Evolutionary conservation across 1,140 invertebrate genomes (phyloP), one percentile per base, ranked within the genome.

Genomic region (Drosophila melanica): DNA sequence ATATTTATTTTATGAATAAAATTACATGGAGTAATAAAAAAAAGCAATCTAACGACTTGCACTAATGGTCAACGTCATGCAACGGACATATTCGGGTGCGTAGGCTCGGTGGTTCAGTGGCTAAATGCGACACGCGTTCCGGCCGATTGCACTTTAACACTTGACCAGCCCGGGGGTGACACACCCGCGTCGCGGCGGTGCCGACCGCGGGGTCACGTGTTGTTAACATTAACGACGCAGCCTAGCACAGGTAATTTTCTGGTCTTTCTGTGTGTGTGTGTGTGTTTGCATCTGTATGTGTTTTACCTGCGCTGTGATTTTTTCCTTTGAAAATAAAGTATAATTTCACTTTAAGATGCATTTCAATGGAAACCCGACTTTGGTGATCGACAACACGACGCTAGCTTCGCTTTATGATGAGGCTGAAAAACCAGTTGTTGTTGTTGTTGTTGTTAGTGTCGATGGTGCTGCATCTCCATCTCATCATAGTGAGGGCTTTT

Each of bases 91-190:
- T 53, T 39, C 62, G 53, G 63, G 39, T 82, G 82, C 67, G 72
- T 76, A 60, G 77, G 69, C 64, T 50, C 54, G 39, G 5, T 54
- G 23, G 20, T 53, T 41, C 37, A 39, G 42, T 44, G 27, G 30
- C 30, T 53, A 35, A 60, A 73, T 73, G 57, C 73, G 53, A 66
- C 65, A 76, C 66, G 48, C 60, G 75, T 87, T 86, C 79, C 84
- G 79, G 72, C 76, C 84, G 75, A 87, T 89, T 87, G 82, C 82
- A 82, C 76, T 89, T 87, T 87, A 84, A 89, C 82, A 87, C 82
- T 87, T 89, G 82, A 79, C 84, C 82, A 82, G 82, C 44, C 51
- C 33, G 33, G 41, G 47, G 48, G 55, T 33, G 70, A 60, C 68
- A 71, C 68, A 64, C 70, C 70, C 64, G 70, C 64, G 27, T 14